Base-by-base conservation (phyloP, 1,140 invertebrate genomes). In the Diuraphis noxia region DNA sequence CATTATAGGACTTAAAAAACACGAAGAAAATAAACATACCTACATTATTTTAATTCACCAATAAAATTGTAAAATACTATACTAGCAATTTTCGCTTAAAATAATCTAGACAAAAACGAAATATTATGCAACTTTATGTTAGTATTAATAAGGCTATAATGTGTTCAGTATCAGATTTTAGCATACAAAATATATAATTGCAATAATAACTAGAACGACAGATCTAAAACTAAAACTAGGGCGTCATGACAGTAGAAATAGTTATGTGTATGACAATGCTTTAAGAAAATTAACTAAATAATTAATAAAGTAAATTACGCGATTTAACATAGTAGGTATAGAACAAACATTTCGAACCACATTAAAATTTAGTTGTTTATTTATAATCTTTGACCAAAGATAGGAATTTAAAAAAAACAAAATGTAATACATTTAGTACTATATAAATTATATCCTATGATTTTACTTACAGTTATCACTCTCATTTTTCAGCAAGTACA, bases 401-500 rank as follows among this genome's bases (percentile, higher is more conserved):
- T 2, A 38, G 19, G 30, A 9, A 9, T 40, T 38, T 34, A 34
- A 34, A 36, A n/a, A 77, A 36, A 46, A 49, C 19, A 49, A 38
- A n/a, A 63, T n/a, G 5, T n/a, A 5, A 63, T 63, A n/a, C 0
- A 79, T 79, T 36, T 79, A 79, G 21, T 79, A 36, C 6, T 0
- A 10, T 23, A 23, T 38, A 79, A 79, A 36, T 79, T 9, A 5
- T 13, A 40, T 82, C 13, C n/a, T 41, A 30, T 1, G 25, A 25
- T 34, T 43, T 85, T 85, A 85, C 84, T 85, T 46, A 85, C 84
- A 85, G 43, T 85, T 49, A 7, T 46, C 84, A 43, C 36, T 34
- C 6, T 85, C n/a, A 34, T 43, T 34, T 46, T 46, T 46, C 23
- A 8, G 5, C 0, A 7, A 34, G 84, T 23, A 46, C 84, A 85